Conservation (phyloP, 2,113 vertebrate genomes). For the Nanorana parkeri region DNA sequence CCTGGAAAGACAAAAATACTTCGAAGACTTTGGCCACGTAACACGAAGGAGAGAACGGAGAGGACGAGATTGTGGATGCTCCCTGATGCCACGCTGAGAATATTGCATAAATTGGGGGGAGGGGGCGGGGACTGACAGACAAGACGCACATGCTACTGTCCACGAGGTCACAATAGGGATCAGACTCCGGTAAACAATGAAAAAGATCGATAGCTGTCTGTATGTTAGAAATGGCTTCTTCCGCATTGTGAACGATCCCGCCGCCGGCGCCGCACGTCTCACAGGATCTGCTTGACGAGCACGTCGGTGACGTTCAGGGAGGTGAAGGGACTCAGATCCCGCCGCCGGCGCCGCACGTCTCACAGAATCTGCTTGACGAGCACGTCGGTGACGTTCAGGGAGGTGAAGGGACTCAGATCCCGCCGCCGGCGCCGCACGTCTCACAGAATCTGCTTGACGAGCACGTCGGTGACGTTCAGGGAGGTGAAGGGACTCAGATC, state of each 20-base stretch:
- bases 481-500: conserved; percentile 12
- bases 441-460: conserved; percentile 16
- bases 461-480: conserved; percentile 19
- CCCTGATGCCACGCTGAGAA: background rate
- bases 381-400: too few species aligned
- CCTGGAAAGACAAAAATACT: background rate
- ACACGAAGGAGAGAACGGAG: background rate
- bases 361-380: too few species aligned
- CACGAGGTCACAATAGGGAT: background rate
- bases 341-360: too few species aligned
- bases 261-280: too few species aligned
- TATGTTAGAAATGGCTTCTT: conserved; percentile 23
- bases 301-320: too few species aligned
- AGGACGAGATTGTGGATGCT: background rate
- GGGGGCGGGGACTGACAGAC: background rate
- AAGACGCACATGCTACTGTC: conserved; percentile 8
- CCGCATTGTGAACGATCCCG: background rate
- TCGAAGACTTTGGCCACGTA: background rate
- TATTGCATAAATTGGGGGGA: background rate
- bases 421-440: too few species aligned
- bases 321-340: too few species aligned
- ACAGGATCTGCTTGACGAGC: too few species aligned
- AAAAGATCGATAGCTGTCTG: background rate
- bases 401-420: too few species aligned
- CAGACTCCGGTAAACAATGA: background rate